Evolutionary conservation across 2,113 vertebrate genomes (phyloP).

Genomic region (Bos indicus): DNA sequence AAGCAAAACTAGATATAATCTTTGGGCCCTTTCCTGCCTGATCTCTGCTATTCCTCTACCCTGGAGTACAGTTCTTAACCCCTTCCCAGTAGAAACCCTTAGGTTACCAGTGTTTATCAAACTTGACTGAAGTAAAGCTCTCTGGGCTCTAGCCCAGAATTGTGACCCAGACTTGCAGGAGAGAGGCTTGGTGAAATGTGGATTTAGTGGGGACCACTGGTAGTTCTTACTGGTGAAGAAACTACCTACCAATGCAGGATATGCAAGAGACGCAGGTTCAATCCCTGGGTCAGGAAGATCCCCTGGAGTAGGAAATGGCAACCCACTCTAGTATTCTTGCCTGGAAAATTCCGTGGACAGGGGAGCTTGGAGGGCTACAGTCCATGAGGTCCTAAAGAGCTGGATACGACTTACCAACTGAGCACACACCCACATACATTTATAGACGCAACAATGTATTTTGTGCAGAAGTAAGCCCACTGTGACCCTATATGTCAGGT

Average conservation of each 20-base stretch:
- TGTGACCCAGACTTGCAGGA: neutral
- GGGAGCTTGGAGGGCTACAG: neutral
- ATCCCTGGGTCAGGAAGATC: neutral
- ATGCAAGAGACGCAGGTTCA: neutral
- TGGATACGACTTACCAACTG: neutral
- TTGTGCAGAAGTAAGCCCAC: neutral
- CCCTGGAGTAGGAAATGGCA: neutral
- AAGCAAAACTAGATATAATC: conserved; percentile 48
- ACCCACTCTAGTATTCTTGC: neutral
- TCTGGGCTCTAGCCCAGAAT: neutral
- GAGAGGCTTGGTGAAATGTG: neutral
- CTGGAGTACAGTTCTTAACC: neutral
- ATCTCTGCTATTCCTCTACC: neutral
- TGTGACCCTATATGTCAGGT: neutral
- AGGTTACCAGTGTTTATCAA: neutral
- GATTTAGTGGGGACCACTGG: neutral
- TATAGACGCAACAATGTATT: neutral
- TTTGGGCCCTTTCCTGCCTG: conserved; percentile 1
- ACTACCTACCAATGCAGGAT: neutral
- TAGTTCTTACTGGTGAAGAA: neutral
- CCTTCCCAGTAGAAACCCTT: neutral
- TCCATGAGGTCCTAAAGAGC: neutral
- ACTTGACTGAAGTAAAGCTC: neutral
- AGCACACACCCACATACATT: neutral
- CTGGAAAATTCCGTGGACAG: neutral